Conservation (phyloP, 2,888 invertebrate genomes). For the Chalcosyrphus nemorum region DNA sequence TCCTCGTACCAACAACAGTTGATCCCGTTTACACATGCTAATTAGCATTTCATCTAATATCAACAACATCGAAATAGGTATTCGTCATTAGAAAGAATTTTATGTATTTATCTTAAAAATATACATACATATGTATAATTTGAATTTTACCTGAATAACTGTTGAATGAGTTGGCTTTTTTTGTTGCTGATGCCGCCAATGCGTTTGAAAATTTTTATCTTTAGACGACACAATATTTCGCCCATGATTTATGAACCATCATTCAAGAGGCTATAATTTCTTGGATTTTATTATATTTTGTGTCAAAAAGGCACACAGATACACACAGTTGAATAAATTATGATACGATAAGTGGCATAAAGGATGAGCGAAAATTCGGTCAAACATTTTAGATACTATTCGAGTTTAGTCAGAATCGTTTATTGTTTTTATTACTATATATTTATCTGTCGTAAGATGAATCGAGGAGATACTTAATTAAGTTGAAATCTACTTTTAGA, state of each 20-base stretch:
- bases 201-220: slow-evolving; percentile 41
- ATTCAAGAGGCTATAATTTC: slow-evolving; percentile 45
- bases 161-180: slow-evolving; percentile 38
- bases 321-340: neutral
- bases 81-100: slow-evolving; percentile 49
- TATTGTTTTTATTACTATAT: neutral
- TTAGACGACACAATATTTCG: slow-evolving; percentile 22
- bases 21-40: slow-evolving; percentile 37
- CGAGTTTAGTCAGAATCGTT: slow-evolving; percentile 5
- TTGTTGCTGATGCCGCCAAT: slow-evolving; percentile 7
- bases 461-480: neutral
- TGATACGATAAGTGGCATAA: neutral
- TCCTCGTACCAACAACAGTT: neutral
- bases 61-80: slow-evolving; percentile 34
- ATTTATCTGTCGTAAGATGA: neutral
- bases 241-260: slow-evolving; percentile 55
- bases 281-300: slow-evolving; percentile 27
- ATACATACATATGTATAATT: neutral
- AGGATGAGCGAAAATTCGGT: slow-evolving; percentile 24
- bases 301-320: slow-evolving; percentile 4
- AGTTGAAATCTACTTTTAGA: slow-evolving; percentile 43
- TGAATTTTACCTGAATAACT: slow-evolving; percentile 59
- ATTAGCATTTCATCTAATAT: slow-evolving; percentile 26
- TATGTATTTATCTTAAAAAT: neutral
- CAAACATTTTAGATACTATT: slow-evolving; percentile 28